Conservation (phyloP, 2,113 vertebrate species). For the Fulica atra region DNA sequence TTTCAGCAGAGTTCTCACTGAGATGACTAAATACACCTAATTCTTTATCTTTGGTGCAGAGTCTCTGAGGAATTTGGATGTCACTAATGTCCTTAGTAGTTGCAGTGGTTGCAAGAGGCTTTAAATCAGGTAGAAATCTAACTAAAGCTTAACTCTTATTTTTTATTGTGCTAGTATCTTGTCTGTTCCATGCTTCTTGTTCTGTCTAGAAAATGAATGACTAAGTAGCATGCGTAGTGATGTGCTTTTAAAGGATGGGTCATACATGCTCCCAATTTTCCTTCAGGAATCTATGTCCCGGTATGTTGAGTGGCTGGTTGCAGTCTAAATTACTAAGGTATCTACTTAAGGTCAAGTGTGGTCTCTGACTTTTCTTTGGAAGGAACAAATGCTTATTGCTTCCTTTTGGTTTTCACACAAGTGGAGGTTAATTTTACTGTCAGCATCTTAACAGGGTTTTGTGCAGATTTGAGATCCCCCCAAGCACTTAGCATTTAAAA, state of each 20-base stretch:
- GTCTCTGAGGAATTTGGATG: neutral
- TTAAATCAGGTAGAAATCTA: neutral
- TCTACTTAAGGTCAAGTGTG: neutral
- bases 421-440: neutral
- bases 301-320: neutral
- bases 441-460: neutral
- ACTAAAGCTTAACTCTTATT: neutral
- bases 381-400: too few species aligned
- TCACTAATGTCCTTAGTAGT: neutral
- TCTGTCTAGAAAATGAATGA: neutral
- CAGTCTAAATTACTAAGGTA: neutral
- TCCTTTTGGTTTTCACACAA: neutral
- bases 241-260: neutral
- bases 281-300: neutral
- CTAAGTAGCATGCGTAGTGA: neutral
- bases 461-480: neutral
- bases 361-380: neutral
- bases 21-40: neutral
- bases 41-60: neutral
- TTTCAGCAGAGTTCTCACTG: neutral
- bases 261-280: neutral
- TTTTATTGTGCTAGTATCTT: neutral
- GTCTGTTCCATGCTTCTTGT: neutral
- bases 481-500: neutral
- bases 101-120: neutral